Conservation (phyloP, 2,888 invertebrate genomes). For the Apotomis capreana region DNA sequence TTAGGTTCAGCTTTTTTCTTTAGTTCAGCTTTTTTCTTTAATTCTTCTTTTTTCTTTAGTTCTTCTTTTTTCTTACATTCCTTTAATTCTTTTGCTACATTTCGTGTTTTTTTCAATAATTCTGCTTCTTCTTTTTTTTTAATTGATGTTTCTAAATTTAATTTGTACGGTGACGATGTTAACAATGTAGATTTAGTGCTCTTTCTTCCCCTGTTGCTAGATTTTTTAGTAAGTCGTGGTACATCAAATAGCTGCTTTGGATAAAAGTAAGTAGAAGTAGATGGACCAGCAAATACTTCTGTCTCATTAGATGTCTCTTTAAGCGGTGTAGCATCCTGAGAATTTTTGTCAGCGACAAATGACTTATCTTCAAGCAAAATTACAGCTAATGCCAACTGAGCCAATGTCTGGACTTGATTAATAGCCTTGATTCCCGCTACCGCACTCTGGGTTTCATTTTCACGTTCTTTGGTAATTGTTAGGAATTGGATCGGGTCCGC, state of each 20-base stretch:
- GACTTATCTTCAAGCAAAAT: constrained; percentile 1
- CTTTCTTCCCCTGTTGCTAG: constrained; percentile 21
- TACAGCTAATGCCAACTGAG: no score
- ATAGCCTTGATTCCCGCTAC: no score
- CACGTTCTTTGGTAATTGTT: no score
- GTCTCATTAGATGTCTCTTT: background rate
- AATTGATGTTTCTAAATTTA: constrained; percentile 2
- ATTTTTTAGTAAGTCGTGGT: background rate
- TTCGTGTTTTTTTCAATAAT: background rate
- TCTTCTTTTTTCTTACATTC: background rate
- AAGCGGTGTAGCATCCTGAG: no score
- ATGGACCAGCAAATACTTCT: constrained; percentile 8
- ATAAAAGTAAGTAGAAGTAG: constrained; percentile 8
- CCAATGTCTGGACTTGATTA: no score
- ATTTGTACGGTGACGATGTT: constrained; percentile 1
- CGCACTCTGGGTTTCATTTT: no score
- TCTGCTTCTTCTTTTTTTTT: background rate
- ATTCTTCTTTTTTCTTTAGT: background rate
- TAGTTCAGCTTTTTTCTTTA: background rate
- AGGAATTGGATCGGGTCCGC: no score
- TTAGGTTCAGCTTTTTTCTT: constrained; percentile 1
- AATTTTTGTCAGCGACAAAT: constrained; percentile 8
- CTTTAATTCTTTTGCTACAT: background rate
- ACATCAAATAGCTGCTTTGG: constrained; percentile 2
- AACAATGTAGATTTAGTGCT: background rate